Base-by-base conservation (phyloP, 1,140 invertebrate genomes). In the Philopotamus ludificatus region DNA sequence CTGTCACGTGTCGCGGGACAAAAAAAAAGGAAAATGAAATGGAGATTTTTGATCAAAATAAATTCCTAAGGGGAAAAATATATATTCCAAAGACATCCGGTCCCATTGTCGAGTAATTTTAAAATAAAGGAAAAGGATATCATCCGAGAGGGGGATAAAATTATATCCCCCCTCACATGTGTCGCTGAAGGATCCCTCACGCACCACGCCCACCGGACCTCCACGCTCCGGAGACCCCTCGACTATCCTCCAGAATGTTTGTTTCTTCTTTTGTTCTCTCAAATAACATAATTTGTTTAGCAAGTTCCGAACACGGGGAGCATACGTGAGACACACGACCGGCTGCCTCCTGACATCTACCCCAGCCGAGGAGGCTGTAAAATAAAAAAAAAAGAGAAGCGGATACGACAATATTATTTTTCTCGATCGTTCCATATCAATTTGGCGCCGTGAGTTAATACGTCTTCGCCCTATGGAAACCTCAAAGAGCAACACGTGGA, bases 251-350 rank as follows among this genome's bases (percentile, higher is more conserved):
- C 22, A 16, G 22, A 62, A 69, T 65, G 67, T 69, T 69, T 69
- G 67, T 69, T 69, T 69, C 67, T 69, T 69, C 67, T 69, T 65
- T 69, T 69, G 67, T 69, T 69, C 64, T 63, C 62, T 69, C 64
- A 66, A 69, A 69, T 69, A 66, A 69, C 67, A 69, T 69, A 65
- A 69, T 69, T 69, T 69, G 67, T 69, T 69, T 66, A 66, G 67
- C 54, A 65, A 69, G 67, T 69, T 69, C 63, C 63, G 63, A 63
- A 25, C 28, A 50, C 47, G 44, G 53, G 50, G 59, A 44, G 60
- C 60, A 62, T 62, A 62, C 60, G 60, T 62, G 60, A 62, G 47
- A 7, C 45, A 3, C 23, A 22, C 57, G 16, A 26, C 57, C 41
- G 15, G 53, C 53, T 57, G 53, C 15, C 16, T 57, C 15, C 53